Evolutionary conservation across 2,113 vertebrate species (phyloP).

Genomic region (Ciconia boyciana): DNA sequence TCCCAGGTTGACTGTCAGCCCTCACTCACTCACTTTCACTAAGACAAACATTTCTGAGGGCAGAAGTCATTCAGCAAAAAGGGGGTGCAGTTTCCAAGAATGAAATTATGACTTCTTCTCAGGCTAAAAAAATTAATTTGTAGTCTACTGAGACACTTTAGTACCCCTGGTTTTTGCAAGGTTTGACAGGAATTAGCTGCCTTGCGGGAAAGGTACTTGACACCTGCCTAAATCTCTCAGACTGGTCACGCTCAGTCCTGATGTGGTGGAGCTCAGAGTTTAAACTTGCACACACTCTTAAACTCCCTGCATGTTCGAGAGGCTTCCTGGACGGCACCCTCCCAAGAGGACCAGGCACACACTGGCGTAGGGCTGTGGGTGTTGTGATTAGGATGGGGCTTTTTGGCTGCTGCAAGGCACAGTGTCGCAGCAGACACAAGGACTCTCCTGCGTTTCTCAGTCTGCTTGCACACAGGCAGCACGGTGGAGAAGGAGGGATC

Average conservation of each 20-base stretch:
- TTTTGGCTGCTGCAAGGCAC: not conserved
- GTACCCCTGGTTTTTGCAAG: not conserved
- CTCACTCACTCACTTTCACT: not conserved
- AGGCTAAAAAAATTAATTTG: not conserved
- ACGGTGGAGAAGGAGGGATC: not conserved
- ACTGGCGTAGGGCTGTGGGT: not conserved
- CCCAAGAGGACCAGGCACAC: not conserved
- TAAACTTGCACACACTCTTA: not conserved
- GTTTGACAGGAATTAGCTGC: not conserved
- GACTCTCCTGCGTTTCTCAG: not conserved
- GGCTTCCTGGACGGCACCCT: no score
- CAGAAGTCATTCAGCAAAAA: not conserved
- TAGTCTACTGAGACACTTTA: not conserved
- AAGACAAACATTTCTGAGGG: not conserved
- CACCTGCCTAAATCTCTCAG: not conserved
- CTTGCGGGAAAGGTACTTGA: not conserved
- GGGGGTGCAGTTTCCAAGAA: not conserved
- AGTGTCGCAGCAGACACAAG: not conserved
- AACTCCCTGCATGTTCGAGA: not conserved
- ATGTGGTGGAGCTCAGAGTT: not conserved
- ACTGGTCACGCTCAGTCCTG: not conserved
- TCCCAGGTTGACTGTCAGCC: not conserved
- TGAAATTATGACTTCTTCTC: not conserved
- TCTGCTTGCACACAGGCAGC: not conserved
- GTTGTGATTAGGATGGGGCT: not conserved